Evolutionary conservation across 2,797 vertebrate species (phyloP), one percentile per base, ranked within the genome.

Genomic region (Schizothorax lantsangensis): DNA sequence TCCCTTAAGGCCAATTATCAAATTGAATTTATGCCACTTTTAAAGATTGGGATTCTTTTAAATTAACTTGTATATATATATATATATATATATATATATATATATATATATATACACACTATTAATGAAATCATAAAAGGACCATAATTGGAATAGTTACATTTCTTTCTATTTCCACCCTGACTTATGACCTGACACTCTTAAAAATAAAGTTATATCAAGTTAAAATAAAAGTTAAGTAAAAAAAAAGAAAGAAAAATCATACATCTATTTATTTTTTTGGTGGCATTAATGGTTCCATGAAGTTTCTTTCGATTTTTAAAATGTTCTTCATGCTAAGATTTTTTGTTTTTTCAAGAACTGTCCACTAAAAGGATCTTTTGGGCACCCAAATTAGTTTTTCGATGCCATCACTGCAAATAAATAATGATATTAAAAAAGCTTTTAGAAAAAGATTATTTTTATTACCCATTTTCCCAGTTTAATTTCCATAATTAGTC

Each of bases 401-500:
- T 64, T 64, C 12, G 2, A 6, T 30, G 12, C 59, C 59, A 30
- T 64, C 5, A 30, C 26, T 30, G 59, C 1, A 64, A 64, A 30
- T 64, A 64, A 64, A 64, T 59, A 59, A 59, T 11, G 1, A n/a
- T 5, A 11, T 59, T 59, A 59, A 59, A 59, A 52, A 59, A 59
- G 57, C 23, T n/a, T 59, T 59, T 59, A 59, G 23, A 59, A 59
- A 59, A 59, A n/a, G 9, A 59, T n/a, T 0, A 49, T 74, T 74
- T 74, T 74, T 30, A 33, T 49, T 19, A 19, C n/a, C 43, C 4
- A 6, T 71, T 71, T 71, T 71, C 19, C 5, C 36, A 30, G 45
- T 74, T 77, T 54, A 54, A 77, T 77, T 77, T 7, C 49, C 30
- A 57, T 38, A 38, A n/a, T 38, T 78, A 36, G 47, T 77, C 19